A percentile compares a stretch with the other conserved stretches of the same genome.
These are phyloP conservation scores for Centropristis striata DNA, from an alignment of 2,113 vertebrate species.

Conservation along the genomic window DNA sequence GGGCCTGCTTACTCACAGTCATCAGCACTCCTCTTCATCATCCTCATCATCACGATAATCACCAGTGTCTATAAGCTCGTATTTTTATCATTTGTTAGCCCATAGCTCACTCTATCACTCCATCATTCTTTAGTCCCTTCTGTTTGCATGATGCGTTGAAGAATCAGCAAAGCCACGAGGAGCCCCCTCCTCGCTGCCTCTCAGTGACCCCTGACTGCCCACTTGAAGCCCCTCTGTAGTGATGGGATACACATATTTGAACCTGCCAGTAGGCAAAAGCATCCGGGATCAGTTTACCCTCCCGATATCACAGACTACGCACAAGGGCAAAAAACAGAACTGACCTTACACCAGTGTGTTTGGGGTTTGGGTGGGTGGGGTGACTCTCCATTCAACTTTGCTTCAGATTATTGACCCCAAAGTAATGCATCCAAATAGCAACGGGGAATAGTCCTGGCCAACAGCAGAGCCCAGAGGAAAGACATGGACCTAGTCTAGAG, in stretches of 20 bases:
- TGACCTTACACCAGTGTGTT: conserved; percentile 49
- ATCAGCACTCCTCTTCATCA: conserved; percentile 84
- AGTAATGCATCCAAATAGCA: conserved; percentile 67
- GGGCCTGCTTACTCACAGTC: conserved; percentile 83
- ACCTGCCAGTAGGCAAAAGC: conserved; percentile 45
- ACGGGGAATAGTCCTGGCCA: conserved; percentile 46
- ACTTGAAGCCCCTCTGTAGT: conserved; percentile 42
- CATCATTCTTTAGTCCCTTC: conserved; percentile 34
- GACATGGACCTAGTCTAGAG: conserved; percentile 60
- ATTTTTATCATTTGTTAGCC: conserved; percentile 68
- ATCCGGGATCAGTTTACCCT: conserved; percentile 55
- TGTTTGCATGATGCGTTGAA: conserved; percentile 30
- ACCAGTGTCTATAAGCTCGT: conserved; percentile 76
- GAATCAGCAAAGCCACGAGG: conserved; percentile 46
- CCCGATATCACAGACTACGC: conserved; percentile 28
- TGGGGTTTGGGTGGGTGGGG: conserved; percentile 7
- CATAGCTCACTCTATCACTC: conserved; percentile 45
- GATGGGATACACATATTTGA: conserved; percentile 27
- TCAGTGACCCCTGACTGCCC: conserved; percentile 47
- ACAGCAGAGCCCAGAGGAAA: conserved; percentile 73
- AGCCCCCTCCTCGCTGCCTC: conserved; percentile 31
- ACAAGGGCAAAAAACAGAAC: conserved; percentile 57
- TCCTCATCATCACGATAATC: conserved; percentile 78
- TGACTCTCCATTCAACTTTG: conserved; percentile 58
- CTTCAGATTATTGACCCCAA: conserved; percentile 75